These are phyloP conservation scores for Fissipunctia ypsillon DNA, from an alignment of 2,888 invertebrate species.

Conservation along the genomic window DNA sequence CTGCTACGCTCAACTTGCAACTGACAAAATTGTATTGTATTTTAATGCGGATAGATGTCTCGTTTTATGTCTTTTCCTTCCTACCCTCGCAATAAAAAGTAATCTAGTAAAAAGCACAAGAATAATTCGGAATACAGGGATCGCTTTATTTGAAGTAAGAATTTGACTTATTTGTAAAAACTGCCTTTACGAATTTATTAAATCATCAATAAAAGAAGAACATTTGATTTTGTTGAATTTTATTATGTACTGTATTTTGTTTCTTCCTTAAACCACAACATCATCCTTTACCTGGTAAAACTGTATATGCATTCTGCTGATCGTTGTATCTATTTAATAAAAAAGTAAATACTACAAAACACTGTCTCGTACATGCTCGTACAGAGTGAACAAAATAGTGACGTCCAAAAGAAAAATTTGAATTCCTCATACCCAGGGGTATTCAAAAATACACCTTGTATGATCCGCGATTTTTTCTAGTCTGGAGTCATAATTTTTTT, in stretches of 20 bases:
- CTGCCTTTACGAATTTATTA: slow-evolving; percentile 78
- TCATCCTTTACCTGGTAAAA: background rate
- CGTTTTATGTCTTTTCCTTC: background rate
- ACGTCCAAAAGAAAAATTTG: no score
- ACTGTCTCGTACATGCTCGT: no score
- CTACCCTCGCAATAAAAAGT: background rate
- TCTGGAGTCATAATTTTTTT: no score
- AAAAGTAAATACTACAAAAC: no score
- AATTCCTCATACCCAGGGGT: no score
- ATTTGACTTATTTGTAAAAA: slow-evolving; percentile 52
- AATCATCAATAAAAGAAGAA: slow-evolving; percentile 62
- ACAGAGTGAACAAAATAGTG: no score
- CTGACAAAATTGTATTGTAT: slow-evolving; percentile 22
- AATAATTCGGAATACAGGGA: slow-evolving; percentile 63
- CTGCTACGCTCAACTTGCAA: slow-evolving; percentile 9
- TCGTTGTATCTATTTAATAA: background rate
- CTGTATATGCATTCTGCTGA: background rate
- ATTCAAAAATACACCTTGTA: no score
- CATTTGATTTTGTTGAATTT: slow-evolving; percentile 45
- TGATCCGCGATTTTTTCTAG: no score
- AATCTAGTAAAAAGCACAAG: slow-evolving; percentile 13
- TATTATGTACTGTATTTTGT: background rate
- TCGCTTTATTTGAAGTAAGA: slow-evolving; percentile 39
- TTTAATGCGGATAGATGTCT: slow-evolving; percentile 4
- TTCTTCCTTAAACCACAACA: background rate